Percentiles rank a stretch among this genome's conserved stretches.
phyloP scores from a whole-genome alignment of 1,140 invertebrate species.

The Campoletis sonorensis region DNA sequence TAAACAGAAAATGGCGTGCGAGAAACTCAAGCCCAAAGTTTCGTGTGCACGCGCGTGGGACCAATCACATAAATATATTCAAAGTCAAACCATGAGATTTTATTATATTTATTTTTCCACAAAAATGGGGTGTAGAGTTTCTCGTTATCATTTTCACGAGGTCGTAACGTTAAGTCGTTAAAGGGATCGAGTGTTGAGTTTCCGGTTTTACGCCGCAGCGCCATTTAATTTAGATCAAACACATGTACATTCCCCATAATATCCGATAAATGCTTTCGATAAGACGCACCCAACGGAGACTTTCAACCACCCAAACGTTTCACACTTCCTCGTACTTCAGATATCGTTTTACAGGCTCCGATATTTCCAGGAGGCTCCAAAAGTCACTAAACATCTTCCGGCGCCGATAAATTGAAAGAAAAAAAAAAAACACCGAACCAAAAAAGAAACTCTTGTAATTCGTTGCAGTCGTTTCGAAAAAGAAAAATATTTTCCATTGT shows the following conservation, averaged over 20 bases:
- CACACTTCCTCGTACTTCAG: neutral
- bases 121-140: slow-evolving; percentile 53
- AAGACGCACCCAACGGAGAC: neutral
- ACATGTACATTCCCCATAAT: slow-evolving; percentile 43
- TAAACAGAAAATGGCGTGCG: too few relatives aligned
- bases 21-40: too few relatives aligned
- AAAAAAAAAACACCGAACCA: neutral
- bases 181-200: slow-evolving; percentile 50
- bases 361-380: neutral
- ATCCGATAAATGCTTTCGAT: slow-evolving; percentile 13
- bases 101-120: too few relatives aligned
- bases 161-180: slow-evolving; percentile 43
- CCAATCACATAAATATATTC: slow-evolving; percentile 12
- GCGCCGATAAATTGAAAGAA: slow-evolving; percentile 3
- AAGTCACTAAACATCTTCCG: slow-evolving; percentile 29
- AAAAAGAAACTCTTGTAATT: slow-evolving; percentile 22
- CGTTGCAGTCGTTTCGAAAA: slow-evolving; percentile 1
- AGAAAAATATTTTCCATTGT: neutral
- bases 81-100: neutral
- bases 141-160: slow-evolving; percentile 60
- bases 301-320: neutral
- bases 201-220: slow-evolving; percentile 12
- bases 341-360: slow-evolving; percentile 18
- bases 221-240: slow-evolving; percentile 58
- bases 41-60: slow-evolving; percentile 9